A percentile compares a stretch with the other conserved stretches of the same genome.
phyloP scores from a whole-genome alignment of 2,113 vertebrate genomes.

The Heptranchias perlo region DNA sequence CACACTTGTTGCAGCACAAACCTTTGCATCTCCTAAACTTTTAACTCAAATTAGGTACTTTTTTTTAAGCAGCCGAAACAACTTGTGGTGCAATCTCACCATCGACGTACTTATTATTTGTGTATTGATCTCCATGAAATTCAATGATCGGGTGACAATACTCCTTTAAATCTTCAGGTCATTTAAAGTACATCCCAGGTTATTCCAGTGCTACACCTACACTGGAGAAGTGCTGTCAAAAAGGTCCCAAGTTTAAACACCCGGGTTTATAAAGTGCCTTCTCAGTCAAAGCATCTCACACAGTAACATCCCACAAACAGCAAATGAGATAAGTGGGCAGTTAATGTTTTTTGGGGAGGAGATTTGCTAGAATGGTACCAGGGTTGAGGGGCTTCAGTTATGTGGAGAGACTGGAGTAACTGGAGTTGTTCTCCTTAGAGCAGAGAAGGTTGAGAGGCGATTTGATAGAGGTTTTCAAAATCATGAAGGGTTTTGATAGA shows the following conservation, averaged over 20 bases:
- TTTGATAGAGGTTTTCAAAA: too few relatives aligned
- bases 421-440: not conserved
- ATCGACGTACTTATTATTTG: not conserved
- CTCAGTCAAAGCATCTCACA: not conserved
- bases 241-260: not conserved
- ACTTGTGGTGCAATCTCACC: not conserved
- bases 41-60: not conserved
- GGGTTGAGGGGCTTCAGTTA: not conserved
- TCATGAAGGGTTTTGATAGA: too few relatives aligned
- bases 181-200: not conserved
- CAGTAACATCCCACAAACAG: not conserved
- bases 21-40: not conserved
- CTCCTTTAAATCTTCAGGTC: not conserved
- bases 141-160: not conserved
- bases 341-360: not conserved
- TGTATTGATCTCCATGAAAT: not conserved
- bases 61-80: not conserved
- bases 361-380: not conserved
- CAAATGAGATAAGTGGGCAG: not conserved
- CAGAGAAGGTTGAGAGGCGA: not conserved
- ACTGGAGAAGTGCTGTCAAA: not conserved
- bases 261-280: not conserved
- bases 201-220: not conserved
- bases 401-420: not conserved
- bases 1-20: not conserved